A percentile compares a stretch with the other conserved stretches of the same genome.
These are phyloP conservation scores for Dipus sagitta DNA, from an alignment of 2,797 vertebrate species.

Conservation along the genomic window DNA sequence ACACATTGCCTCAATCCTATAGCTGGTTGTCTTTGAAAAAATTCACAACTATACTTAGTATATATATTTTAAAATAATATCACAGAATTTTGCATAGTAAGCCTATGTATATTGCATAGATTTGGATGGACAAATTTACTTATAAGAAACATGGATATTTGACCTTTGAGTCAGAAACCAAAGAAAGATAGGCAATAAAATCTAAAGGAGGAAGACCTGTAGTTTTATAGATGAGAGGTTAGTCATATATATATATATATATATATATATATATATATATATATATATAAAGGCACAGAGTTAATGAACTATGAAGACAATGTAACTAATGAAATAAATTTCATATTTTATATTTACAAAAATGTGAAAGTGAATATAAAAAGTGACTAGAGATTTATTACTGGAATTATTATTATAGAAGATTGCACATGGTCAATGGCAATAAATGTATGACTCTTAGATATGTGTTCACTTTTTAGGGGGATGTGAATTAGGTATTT, in stretches of 20 bases:
- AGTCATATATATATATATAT: too few relatives aligned
- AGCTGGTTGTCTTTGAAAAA: not conserved
- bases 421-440: not conserved
- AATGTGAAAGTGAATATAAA: not conserved
- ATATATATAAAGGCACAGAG: too few relatives aligned
- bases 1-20: not conserved
- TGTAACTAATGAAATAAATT: conserved; percentile 17
- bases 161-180: not conserved
- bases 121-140: not conserved
- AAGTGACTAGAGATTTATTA: not conserved
- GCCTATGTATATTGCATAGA: not conserved
- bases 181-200: not conserved
- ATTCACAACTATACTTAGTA: not conserved
- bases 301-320: not conserved
- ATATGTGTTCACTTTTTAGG: not conserved
- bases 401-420: not conserved
- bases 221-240: not conserved
- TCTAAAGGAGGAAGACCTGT: not conserved
- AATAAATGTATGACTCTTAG: not conserved
- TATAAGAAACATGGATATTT: not conserved
- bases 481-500: not conserved
- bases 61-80: not conserved
- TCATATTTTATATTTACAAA: not conserved
- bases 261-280: too few relatives aligned
- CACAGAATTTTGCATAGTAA: not conserved